Evolutionary conservation across 2,797 vertebrate genomes (phyloP).

Genomic region (Poecilia wingei): DNA sequence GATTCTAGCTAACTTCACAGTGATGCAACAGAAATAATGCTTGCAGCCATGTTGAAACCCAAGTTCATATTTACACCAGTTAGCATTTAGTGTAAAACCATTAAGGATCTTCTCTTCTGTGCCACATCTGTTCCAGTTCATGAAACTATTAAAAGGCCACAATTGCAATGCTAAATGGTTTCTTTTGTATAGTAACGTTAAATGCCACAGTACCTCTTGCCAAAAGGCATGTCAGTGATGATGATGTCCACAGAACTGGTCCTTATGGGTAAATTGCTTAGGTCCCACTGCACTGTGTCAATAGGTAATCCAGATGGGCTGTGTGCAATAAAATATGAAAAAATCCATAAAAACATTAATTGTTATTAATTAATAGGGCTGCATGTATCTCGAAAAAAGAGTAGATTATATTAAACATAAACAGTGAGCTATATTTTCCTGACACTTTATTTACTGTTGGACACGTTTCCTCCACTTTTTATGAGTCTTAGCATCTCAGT

Average conservation of each 20-base stretch:
- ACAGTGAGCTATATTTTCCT: background rate
- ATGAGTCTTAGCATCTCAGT: background rate
- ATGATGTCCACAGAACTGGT: constrained; percentile 90
- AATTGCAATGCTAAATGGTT: background rate
- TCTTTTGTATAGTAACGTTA: background rate
- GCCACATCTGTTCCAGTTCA: background rate
- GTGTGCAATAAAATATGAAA: constrained; percentile 11
- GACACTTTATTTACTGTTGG: background rate
- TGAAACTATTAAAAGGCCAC: background rate
- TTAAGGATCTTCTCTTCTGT: background rate
- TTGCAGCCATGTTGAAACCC: background rate
- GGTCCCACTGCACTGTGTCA: constrained; percentile 91
- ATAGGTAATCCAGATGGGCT: constrained; percentile 85
- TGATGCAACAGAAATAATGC: background rate
- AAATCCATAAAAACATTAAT: background rate
- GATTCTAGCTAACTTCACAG: background rate
- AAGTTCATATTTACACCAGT: background rate
- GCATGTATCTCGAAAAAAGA: background rate
- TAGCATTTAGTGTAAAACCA: background rate
- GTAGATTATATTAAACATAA: background rate
- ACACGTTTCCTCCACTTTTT: background rate
- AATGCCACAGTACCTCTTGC: constrained; percentile 87
- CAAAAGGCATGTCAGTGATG: constrained; percentile 97
- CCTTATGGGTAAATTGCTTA: constrained; percentile 88
- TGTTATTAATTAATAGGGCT: too few relatives aligned